Base-by-base conservation (phyloP, 2,888 invertebrate genomes). In the Portevinia maculata region DNA sequence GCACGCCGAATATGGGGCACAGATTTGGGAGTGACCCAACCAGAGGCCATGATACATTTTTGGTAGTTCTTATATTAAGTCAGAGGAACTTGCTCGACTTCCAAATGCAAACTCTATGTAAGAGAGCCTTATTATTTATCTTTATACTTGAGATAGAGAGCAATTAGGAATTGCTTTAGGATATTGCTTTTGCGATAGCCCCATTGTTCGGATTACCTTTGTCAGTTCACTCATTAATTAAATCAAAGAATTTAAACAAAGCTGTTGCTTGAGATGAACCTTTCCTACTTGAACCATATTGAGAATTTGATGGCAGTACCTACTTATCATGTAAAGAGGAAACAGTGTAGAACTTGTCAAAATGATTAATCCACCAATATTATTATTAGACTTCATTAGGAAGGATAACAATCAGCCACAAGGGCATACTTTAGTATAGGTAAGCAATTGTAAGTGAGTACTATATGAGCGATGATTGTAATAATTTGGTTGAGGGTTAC, bases 201-300 rank as follows among this genome's bases (percentile, higher is more conserved):
- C 8, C 28, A 39, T 57, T 69, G 34, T 28, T 28, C 8, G n/a
- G 9, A 3, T 34, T 17, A 57, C 28, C 28, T 50, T 59, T 30
- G 52, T 50, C 32, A 17, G 60, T 50, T 41, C 21, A 60, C 62
- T 53, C 62, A 62, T 62, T 73, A 62, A 62, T 60, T 53, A 28
- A 44, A 53, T 62, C 34, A 73, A 53, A 53, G 37, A 34, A 44
- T 46, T 62, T 62, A 1, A 28, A 2, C 44, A 32, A 30, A 32
- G 8, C 11, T 44, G 19, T 7, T 34, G 19, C 17, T 11, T 11
- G 24, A 60, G 3, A 30, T 44, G 32, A 19, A 21, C 19, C 32
- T 32, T 46, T 8, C 9, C 8, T 0, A 9, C 32, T 2, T 46
- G 9, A 19, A 60, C n/a, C 17, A 9, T 8, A 32, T 59, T 41